These are phyloP conservation scores for Invenusta paracnida DNA, from an alignment of 2,888 invertebrate species.

Conservation along the genomic window DNA sequence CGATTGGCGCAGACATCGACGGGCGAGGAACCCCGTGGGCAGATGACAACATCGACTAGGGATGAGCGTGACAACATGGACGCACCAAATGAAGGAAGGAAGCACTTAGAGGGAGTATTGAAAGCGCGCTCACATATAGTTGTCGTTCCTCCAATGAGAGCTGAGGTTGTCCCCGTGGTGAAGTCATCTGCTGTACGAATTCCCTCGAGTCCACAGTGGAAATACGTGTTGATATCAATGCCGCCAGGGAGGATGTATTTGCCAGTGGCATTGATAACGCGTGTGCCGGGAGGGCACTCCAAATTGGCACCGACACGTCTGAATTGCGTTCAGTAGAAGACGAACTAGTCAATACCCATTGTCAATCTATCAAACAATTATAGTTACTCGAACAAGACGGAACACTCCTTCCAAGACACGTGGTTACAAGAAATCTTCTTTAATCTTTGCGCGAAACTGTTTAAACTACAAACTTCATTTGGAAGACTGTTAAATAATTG, in stretches of 20 bases:
- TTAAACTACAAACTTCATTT: too few species aligned
- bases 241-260: not conserved
- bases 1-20: not conserved
- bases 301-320: not conserved
- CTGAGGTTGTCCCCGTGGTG: slow-evolving; percentile 43
- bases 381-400: too few species aligned
- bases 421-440: too few species aligned
- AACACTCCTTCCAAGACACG: too few species aligned
- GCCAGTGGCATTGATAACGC: not conserved
- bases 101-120: too few species aligned
- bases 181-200: slow-evolving; percentile 44
- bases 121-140: slow-evolving; percentile 36
- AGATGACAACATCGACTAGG: not conserved
- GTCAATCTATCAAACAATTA: not conserved
- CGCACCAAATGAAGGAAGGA: too few species aligned
- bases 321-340: not conserved
- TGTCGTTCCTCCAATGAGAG: slow-evolving; percentile 44
- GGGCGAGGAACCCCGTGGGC: not conserved
- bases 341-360: not conserved
- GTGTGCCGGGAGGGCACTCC: not conserved
- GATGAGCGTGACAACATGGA: too few species aligned
- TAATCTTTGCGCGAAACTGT: too few species aligned
- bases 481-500: too few species aligned
- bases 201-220: not conserved
- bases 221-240: not conserved